phyloP scores from a whole-genome alignment of 2,113 vertebrate species.

The Epinephelus fuscoguttatus region DNA sequence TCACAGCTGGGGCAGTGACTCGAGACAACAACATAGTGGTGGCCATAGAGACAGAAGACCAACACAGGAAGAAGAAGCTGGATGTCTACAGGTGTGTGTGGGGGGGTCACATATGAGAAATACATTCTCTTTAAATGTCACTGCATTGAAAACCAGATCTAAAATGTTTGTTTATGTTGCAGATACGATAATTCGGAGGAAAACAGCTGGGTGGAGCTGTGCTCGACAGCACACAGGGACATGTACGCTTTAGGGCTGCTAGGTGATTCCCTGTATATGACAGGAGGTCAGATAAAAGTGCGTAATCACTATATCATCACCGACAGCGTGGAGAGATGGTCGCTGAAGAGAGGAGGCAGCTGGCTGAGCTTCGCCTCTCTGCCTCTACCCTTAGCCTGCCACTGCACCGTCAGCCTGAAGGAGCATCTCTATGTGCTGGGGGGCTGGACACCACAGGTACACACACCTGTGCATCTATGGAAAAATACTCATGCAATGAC shows the following conservation, averaged over 20 bases:
- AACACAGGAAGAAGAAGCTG: conserved; percentile 87
- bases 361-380: conserved; percentile 89
- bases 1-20: conserved; percentile 88
- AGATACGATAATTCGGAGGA: conserved; percentile 88
- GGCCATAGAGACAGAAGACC: conserved; percentile 88
- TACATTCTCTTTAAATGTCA: neutral
- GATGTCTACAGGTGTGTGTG: conserved; percentile 89
- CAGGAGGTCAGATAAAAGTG: conserved; percentile 93
- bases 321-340: conserved; percentile 89
- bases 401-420: conserved; percentile 83
- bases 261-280: conserved; percentile 84
- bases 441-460: conserved; percentile 96
- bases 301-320: conserved; percentile 89
- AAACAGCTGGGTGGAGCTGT: conserved; percentile 88
- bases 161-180: conserved; percentile 49
- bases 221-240: conserved; percentile 87
- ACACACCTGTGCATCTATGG: neutral
- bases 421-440: conserved; percentile 90
- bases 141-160: neutral
- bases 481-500: too few relatives aligned
- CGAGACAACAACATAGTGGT: conserved; percentile 88
- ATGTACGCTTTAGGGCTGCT: conserved; percentile 88
- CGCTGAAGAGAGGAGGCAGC: conserved; percentile 83
- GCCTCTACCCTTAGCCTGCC: conserved; percentile 89
- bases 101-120: neutral